phyloP scores from a whole-genome alignment of 2,797 vertebrate species.

The Xiphophorus birchmanni region DNA sequence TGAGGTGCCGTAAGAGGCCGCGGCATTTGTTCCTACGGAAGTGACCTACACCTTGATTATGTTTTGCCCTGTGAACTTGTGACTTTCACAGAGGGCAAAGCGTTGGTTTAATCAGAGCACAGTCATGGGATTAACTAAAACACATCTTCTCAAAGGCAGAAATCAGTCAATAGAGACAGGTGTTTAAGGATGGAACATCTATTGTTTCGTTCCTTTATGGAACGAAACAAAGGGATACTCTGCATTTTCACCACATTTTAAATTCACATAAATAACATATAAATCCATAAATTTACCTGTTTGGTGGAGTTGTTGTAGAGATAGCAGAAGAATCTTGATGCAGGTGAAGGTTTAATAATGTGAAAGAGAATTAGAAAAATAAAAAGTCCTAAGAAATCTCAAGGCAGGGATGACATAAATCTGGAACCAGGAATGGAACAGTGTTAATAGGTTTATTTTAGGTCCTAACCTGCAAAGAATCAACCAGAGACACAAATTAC shows the following conservation, averaged over 20 bases:
- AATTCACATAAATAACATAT: not conserved
- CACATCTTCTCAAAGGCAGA: slow-evolving; percentile 23
- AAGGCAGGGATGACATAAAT: not conserved
- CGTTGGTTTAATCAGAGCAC: slow-evolving; percentile 26
- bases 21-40: slow-evolving; percentile 76
- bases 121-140: slow-evolving; percentile 15
- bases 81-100: slow-evolving; percentile 10
- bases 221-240: no score
- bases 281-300: not conserved
- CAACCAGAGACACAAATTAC: no score
- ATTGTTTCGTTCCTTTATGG: not conserved
- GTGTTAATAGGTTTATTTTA: not conserved
- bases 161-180: slow-evolving; percentile 25
- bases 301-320: not conserved
- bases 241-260: not conserved
- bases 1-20: slow-evolving; percentile 63
- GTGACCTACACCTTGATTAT: slow-evolving; percentile 70
- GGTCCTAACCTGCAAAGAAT: no score
- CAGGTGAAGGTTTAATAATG: not conserved
- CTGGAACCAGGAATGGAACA: not conserved
- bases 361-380: not conserved
- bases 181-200: not conserved
- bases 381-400: not conserved
- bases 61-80: slow-evolving; percentile 24
- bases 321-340: not conserved